Conservation (phyloP, 2,797 vertebrate species). For the Xenentodon cancila region DNA sequence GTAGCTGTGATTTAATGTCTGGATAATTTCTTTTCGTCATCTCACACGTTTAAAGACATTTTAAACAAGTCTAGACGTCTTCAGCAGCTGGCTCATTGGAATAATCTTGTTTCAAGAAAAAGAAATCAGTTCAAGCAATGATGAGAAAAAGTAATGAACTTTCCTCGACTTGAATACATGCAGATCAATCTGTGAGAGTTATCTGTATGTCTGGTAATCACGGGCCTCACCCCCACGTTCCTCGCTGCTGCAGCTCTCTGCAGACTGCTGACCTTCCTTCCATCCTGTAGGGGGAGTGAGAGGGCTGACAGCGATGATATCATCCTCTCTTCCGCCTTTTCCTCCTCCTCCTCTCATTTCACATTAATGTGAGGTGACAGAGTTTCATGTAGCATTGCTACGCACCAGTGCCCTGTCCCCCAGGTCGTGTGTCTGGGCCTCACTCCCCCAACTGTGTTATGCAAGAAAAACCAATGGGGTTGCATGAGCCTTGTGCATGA, state of each 20-base stretch:
- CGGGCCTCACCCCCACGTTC: no score
- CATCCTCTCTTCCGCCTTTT: conserved; percentile 27
- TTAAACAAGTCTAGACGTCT: no score
- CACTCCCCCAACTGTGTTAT: conserved; percentile 54
- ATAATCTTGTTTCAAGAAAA: no score
- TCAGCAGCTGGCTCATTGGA: no score
- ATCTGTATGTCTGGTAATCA: no score
- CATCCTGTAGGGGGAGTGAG: conserved; percentile 77
- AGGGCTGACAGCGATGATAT: conserved; percentile 50
- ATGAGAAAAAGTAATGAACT: no score
- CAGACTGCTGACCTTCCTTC: conserved; percentile 34
- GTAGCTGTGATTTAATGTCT: no score
- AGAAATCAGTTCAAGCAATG: no score
- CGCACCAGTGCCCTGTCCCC: conserved; percentile 65
- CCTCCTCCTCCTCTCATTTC: conserved; percentile 42
- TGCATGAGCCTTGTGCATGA: conserved; percentile 3
- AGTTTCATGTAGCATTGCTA: conserved; percentile 62
- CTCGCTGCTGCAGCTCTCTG: background rate
- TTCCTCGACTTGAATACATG: no score
- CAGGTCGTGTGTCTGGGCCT: conserved; percentile 60
- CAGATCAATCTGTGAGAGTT: no score
- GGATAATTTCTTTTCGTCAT: no score
- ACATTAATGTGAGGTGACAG: conserved; percentile 73
- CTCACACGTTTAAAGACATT: no score
- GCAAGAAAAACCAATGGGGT: conserved; percentile 34